Base-by-base conservation (phyloP, 2,888 invertebrate species). In the Rhamphomyia laevipes region DNA sequence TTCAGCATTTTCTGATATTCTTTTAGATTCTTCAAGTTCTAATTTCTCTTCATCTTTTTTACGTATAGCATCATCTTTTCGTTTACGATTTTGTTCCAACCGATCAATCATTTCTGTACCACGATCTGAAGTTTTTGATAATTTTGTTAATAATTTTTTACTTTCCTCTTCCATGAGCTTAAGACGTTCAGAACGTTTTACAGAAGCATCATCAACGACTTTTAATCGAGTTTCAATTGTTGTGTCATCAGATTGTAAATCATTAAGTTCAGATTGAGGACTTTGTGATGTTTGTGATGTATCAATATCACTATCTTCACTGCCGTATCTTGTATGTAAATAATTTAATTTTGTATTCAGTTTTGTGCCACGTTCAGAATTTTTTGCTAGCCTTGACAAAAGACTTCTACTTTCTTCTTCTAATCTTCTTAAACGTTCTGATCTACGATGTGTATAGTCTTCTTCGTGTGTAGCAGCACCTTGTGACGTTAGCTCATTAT, bases 381-480 rank as follows among this genome's bases (percentile, higher is more conserved):
- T 66, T 30, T 57, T 57, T 0, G 64, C 53, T 3, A 67, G 57
- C 44, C 59, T 61, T 0, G 55, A 50, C 41, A 87, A 78, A 13
- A 91, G 70, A 55, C 80, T 78, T 57, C 81, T 80, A 15, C 87
- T 85, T 66, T 90, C 86, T 58, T 86, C 85, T 68, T 91, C 91
- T 46, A 92, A 71, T 43, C 81, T 68, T 64, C 57, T 69, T 37
- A 61, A 52, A 5, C 63, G 60, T 4, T 65, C 67, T 1, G 67
- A 56, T 3, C 67, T 13, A 23, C 50, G 31, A 33, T 43, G 18
- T 31, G 52, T 43, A 40, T 51, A 43, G 15, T 43, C 45, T 42
- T 43, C 37, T 50, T 51, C 54, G 13, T 41, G 16, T 12, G 45
- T n/a, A 0, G 49, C 49, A 13, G 50, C 47, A 2, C 37, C 12